A percentile compares a stretch with the other conserved stretches of the same genome.
phyloP scores from a whole-genome alignment of 2,113 vertebrate genomes.

The Eira barbara region DNA sequence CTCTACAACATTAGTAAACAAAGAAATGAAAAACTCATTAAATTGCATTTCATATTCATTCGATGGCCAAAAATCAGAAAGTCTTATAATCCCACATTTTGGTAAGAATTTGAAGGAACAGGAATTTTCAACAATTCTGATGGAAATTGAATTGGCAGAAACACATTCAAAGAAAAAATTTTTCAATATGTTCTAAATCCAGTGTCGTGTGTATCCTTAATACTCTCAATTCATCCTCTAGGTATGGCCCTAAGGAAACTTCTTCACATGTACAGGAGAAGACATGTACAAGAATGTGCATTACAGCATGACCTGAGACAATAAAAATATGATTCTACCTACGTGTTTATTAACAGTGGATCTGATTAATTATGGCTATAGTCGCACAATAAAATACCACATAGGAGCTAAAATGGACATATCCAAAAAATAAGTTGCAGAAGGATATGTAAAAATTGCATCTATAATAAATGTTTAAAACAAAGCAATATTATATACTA shows the following conservation, averaged over 20 bases:
- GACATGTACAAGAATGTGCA: not conserved
- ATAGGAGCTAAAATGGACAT: not conserved
- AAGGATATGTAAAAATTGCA: not conserved
- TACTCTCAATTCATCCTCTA: not conserved
- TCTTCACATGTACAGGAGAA: not conserved
- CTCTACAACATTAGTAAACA: not conserved
- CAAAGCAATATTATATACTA: not conserved
- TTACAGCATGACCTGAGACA: not conserved
- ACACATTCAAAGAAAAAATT: not conserved
- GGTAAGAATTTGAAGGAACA: not conserved
- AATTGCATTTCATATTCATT: not conserved
- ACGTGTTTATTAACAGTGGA: not conserved
- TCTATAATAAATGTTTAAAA: slow-evolving; percentile 4
- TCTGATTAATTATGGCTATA: not conserved
- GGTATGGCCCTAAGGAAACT: not conserved
- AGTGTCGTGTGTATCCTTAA: not conserved
- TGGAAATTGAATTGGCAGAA: not conserved
- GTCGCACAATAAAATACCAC: not conserved
- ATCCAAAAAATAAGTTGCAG: not conserved
- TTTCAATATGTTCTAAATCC: not conserved
- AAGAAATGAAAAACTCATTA: not conserved
- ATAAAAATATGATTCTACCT: not conserved
- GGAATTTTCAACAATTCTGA: not conserved
- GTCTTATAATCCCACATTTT: not conserved
- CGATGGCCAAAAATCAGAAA: not conserved